A percentile compares a stretch with the other conserved stretches of the same genome.
These are phyloP conservation scores for Malurus alboscapulatus DNA, from an alignment of 2,113 vertebrate genomes.

Conservation along the genomic window DNA sequence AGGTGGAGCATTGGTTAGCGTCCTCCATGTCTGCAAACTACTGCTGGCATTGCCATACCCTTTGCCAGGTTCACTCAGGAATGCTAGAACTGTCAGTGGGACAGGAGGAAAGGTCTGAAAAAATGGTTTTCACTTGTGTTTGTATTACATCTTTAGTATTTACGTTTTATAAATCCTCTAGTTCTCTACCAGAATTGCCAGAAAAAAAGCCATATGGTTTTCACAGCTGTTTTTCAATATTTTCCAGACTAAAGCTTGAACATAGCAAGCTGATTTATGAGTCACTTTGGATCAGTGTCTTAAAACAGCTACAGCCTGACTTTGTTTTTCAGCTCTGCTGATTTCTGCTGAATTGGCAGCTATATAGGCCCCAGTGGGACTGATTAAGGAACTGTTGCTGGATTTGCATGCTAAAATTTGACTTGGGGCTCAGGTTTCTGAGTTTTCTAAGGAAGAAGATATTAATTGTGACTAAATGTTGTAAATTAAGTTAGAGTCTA, in stretches of 20 bases:
- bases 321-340: constrained; percentile 88
- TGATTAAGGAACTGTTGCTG: constrained; percentile 85
- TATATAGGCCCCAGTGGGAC: constrained; percentile 81
- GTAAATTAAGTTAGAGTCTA: constrained; percentile 54
- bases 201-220: constrained; percentile 73
- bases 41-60: constrained; percentile 10
- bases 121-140: constrained; percentile 66
- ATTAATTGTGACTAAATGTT: constrained; percentile 63
- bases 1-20: background rate
- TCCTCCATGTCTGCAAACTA: constrained; percentile 34
- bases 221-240: constrained; percentile 82
- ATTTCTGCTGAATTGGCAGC: constrained; percentile 96
- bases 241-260: constrained; percentile 85
- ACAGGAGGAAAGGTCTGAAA: constrained; percentile 51
- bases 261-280: constrained; percentile 89
- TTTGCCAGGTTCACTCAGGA: constrained; percentile 37
- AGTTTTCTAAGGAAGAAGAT: constrained; percentile 62
- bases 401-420: constrained; percentile 82
- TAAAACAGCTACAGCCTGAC: constrained; percentile 82
- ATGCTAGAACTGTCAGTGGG: constrained; percentile 35
- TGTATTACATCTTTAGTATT: constrained; percentile 63
- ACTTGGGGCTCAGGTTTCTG: constrained; percentile 71
- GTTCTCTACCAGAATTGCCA: constrained; percentile 46
- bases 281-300: constrained; percentile 89
- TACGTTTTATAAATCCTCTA: constrained; percentile 69